Evolutionary conservation across 2,888 invertebrate genomes (phyloP).

Genomic region (Spodoptera picta): DNA sequence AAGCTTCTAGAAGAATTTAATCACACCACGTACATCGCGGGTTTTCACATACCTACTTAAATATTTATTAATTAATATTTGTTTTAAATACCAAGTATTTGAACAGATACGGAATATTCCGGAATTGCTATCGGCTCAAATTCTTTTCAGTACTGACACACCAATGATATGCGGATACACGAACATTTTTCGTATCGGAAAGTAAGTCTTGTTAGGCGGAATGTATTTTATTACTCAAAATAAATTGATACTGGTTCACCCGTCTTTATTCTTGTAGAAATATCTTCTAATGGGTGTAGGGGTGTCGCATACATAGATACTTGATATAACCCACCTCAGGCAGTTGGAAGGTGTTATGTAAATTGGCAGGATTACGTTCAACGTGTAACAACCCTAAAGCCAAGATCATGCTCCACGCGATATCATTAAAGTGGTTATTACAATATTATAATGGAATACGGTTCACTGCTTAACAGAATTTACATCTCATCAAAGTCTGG

Average conservation of each 20-base stretch:
- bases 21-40: constrained; percentile 22
- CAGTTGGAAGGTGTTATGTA: constrained; percentile 65
- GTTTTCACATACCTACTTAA: constrained; percentile 19
- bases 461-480: constrained; percentile 40
- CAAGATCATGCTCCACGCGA: constrained; percentile 58
- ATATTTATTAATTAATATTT: constrained; percentile 40
- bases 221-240: constrained; percentile 1
- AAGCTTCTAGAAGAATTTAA: constrained; percentile 23
- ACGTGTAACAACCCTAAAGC: constrained; percentile 61
- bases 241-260: not conserved
- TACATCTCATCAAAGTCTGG: constrained; percentile 40
- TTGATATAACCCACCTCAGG: constrained; percentile 22
- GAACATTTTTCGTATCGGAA: constrained; percentile 5
- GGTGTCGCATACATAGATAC: constrained; percentile 22
- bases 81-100: constrained; percentile 12
- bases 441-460: constrained; percentile 51
- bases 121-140: constrained; percentile 5
- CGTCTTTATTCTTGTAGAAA: constrained; percentile 1
- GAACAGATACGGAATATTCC: constrained; percentile 3
- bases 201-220: not conserved
- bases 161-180: not conserved
- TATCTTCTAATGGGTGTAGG: constrained; percentile 24
- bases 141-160: not conserved
- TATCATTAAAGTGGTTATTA: constrained; percentile 60
- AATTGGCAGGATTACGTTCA: constrained; percentile 75